phyloP scores from a whole-genome alignment of 2,888 invertebrate genomes.

The Mycalesis mineus region DNA sequence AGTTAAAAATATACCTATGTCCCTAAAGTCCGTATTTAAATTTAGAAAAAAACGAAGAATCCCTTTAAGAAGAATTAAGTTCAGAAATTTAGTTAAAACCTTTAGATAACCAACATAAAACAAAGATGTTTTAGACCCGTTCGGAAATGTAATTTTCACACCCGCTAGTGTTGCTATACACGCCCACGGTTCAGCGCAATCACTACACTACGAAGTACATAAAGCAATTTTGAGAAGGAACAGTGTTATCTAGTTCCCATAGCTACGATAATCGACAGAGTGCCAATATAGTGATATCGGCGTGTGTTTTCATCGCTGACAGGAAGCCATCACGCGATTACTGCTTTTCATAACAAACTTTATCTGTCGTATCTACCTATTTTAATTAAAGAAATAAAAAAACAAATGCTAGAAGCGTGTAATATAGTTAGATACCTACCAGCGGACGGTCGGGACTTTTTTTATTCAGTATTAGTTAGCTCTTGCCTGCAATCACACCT shows the following conservation, averaged over 20 bases:
- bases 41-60: too few relatives aligned
- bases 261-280: constrained; percentile 37
- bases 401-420: too few relatives aligned
- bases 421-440: too few relatives aligned
- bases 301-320: constrained; percentile 13
- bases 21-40: too few relatives aligned
- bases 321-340: constrained; percentile 1
- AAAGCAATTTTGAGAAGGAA: constrained; percentile 17
- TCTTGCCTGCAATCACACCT: too few relatives aligned
- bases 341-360: not conserved
- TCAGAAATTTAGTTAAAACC: not conserved
- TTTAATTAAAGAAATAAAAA: not conserved
- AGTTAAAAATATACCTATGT: too few relatives aligned
- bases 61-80: not conserved
- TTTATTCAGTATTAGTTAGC: too few relatives aligned
- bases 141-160: not conserved
- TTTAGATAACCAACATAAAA: too few relatives aligned
- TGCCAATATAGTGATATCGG: constrained; percentile 18
- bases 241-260: constrained; percentile 40
- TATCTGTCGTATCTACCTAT: not conserved
- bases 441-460: too few relatives aligned
- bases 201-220: constrained; percentile 4
- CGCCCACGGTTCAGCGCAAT: not conserved
- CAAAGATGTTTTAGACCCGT: too few relatives aligned
- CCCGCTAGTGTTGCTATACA: not conserved